Evolutionary conservation across 2,888 invertebrate genomes (phyloP).

Genomic region (Ormyrus thymus): DNA sequence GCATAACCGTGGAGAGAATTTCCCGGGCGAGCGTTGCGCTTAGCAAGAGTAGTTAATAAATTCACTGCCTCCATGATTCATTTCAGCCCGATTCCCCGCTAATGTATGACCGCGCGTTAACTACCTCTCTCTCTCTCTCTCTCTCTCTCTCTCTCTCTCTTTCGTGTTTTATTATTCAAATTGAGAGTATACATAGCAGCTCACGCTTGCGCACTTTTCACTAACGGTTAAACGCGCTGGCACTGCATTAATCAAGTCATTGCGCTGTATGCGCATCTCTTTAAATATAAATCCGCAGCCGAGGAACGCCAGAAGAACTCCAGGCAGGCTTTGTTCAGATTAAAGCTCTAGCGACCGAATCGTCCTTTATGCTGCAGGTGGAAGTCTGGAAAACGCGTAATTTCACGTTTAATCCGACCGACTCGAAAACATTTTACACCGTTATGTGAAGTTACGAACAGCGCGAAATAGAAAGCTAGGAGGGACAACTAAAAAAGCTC

Average conservation of each 20-base stretch:
- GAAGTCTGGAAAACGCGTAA: constrained; percentile 27
- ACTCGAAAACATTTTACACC: constrained; percentile 24
- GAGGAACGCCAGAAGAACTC: neutral
- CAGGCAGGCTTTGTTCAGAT: constrained; percentile 10
- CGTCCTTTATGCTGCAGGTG: neutral
- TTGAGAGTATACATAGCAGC: neutral
- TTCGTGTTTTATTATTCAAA: constrained; percentile 20
- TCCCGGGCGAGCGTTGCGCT: no score
- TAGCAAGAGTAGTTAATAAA: no score
- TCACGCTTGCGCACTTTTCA: neutral
- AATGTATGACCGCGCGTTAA: no score
- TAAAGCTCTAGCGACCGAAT: neutral
- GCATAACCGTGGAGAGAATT: no score
- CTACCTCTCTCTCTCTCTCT: no score
- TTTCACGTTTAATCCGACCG: constrained; percentile 37
- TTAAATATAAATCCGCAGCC: constrained; percentile 15
- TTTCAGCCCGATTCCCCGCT: no score
- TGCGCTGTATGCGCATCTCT: neutral
- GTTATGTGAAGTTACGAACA: constrained; percentile 12
- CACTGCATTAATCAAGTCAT: constrained; percentile 23
- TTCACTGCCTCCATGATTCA: no score
- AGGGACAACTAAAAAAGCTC: neutral
- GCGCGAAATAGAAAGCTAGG: neutral
- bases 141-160: no score
- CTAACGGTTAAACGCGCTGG: neutral